Evolutionary conservation across 2,113 vertebrate species (phyloP), one percentile per base, ranked within the genome.

Genomic region (Epinephelus moara): DNA sequence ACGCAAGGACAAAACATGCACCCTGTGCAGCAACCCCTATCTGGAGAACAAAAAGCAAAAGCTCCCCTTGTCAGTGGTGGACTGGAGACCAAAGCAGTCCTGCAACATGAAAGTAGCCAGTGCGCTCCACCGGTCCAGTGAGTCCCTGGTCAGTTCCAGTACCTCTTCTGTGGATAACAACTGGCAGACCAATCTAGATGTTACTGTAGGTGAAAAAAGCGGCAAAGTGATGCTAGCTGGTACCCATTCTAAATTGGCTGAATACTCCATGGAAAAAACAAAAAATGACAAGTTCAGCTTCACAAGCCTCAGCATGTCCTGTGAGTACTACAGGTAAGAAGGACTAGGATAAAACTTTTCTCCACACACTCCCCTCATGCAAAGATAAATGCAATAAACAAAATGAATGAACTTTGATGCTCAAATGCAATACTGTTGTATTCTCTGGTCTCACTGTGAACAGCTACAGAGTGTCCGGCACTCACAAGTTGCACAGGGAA

Each of bases 201-300:
- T 97, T 13, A 0, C n/a, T n/a, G n/a, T n/a, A n/a, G n/a, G n/a
- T n/a, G n/a, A n/a, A n/a, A n/a, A n/a, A n/a, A n/a, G n/a, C n/a
- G n/a, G n/a, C n/a, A n/a, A n/a, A n/a, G n/a, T n/a, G 1, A 94
- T 93, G 90, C 1, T 96, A 57, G 96, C 95, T 0, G 96, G 95
- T 2, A 94, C 95, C 0, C 57, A 95, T 0, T 97, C 97, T 3
- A 75, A 92, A 45, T 15, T 89, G 13, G 93, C 96, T 0, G 77
- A 94, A 1, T 97, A 96, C 13, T 94, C 95, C 0, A 94, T 95
- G 68, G 74, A 88, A 5, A 97, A 96, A 88, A 90, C 78, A 3
- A 94, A 94, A 70, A 76, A 76, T 11, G 97, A 97, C 94, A 93
- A 93, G 67, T 97, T 95, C 80, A 95, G 77, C 82, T 97, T 97